These are phyloP conservation scores for Cygnus buccinator DNA, from an alignment of 2,113 vertebrate genomes.

Conservation along the genomic window DNA sequence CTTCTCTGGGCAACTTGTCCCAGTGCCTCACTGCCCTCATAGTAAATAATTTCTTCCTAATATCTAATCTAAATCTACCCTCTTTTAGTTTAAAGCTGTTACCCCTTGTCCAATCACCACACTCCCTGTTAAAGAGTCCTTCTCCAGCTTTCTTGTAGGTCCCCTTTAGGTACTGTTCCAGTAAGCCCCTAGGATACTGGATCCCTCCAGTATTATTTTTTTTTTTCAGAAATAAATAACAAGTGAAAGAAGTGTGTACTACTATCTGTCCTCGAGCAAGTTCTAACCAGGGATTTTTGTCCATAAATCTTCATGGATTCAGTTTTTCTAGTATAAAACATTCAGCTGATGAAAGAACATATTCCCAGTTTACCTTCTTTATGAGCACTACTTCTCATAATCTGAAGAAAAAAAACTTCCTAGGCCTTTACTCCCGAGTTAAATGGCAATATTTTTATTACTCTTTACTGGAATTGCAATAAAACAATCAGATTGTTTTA, in stretches of 20 bases:
- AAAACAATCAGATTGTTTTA: not conserved
- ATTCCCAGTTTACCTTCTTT: not conserved
- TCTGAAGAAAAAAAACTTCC: not conserved
- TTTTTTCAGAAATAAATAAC: not conserved
- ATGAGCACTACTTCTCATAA: not conserved
- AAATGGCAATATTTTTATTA: not conserved
- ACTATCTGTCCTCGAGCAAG: not conserved
- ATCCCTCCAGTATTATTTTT: too few relatives aligned
- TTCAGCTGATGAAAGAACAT: not conserved
- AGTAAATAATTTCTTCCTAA: not conserved
- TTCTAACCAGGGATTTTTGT: not conserved
- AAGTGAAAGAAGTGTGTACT: not conserved
- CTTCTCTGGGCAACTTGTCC: not conserved
- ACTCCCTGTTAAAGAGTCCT: too few relatives aligned
- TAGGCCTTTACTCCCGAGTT: not conserved
- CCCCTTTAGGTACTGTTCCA: too few relatives aligned
- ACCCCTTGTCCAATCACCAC: too few relatives aligned
- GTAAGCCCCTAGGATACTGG: too few relatives aligned
- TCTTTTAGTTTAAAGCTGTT: too few relatives aligned
- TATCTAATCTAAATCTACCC: too few relatives aligned
- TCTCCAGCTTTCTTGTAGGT: too few relatives aligned
- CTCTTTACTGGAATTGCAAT: not conserved
- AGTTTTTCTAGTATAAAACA: not conserved
- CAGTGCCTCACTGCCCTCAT: not conserved
- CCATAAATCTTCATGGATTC: not conserved